These are phyloP conservation scores for Platalea minor DNA, from an alignment of 2,797 vertebrate species.

Conservation along the genomic window DNA sequence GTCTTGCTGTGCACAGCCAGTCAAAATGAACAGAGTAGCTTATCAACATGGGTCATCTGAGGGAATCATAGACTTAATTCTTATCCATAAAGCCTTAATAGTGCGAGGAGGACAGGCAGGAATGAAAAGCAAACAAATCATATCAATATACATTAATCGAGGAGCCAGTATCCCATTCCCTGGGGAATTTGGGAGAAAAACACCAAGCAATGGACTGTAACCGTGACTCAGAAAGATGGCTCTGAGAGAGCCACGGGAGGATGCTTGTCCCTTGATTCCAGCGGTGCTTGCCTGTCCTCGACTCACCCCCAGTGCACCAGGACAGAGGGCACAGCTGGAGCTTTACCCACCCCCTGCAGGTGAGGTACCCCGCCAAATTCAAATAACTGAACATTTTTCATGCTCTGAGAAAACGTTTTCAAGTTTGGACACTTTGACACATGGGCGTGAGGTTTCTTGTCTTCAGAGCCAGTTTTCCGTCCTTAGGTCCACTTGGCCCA, in stretches of 20 bases:
- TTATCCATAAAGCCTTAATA: neutral
- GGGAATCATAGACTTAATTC: neutral
- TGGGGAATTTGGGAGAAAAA: neutral
- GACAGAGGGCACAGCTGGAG: neutral
- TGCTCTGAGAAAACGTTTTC: neutral
- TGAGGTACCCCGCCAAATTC: neutral
- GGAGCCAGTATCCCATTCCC: neutral
- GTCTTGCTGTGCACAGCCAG: neutral
- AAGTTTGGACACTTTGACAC: neutral
- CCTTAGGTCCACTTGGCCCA: neutral
- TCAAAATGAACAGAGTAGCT: neutral
- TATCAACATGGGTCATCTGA: neutral
- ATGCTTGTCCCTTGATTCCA: neutral
- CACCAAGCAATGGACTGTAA: neutral
- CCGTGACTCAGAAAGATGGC: neutral
- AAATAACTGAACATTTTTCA: neutral
- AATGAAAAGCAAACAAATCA: neutral
- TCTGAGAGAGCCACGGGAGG: neutral
- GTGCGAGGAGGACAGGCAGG: neutral
- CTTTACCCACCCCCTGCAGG: neutral
- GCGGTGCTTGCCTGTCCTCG: accelerated
- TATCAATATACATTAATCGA: neutral
- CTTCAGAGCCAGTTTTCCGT: neutral
- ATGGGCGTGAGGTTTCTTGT: neutral
- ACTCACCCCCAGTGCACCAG: accelerated